Evolutionary conservation across 2,888 invertebrate genomes (phyloP), one percentile per base, ranked within the genome.

Genomic region (Hofmannophila pseudospretella): DNA sequence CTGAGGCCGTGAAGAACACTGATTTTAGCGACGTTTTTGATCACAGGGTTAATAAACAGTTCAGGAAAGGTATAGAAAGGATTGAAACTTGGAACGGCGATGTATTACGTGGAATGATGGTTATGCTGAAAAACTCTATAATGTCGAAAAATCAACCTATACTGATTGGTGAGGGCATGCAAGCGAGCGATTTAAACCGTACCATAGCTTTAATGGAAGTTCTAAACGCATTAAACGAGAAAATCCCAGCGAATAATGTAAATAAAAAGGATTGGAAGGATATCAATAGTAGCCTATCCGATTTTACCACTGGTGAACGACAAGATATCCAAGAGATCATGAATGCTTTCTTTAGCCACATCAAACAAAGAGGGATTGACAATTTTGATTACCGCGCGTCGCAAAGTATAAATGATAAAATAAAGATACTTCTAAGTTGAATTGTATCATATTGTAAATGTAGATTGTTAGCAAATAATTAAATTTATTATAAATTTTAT

Each of bases 141-240:
- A 7, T 16, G 0, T 44, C 51, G 35, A 62, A 50, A 39, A 60
- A 71, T 33, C 45, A 41, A 2, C 73, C 73, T 0, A 45, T 56
- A 2, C 14, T 49, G 4, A 27, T 45, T 19, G 42, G 39, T 41
- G 7, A 14, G 14, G 8, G 31, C 14, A 23, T 11, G 0, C 44
- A 45, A 7, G 41, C 36, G 1, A 22, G 42, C 2, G 35, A 63
- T 5, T 35, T 49, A 0, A 58, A 62, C 2, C 48, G 47, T 11
- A 66, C 72, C 0, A 20, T 67, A 4, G 58, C 59, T 0, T 46
- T 67, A n/a, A 36, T 68, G n/a, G 58, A 64, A 3, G 36, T 67
- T 0, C 11, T 70, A 1, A 54, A 69, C 5, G 33, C 45, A 2
- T 11, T 60, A 2, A 60, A 71, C 7, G 44, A 46, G 1, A 45